Base-by-base conservation (phyloP, 2,113 vertebrate species). In the Datnioides undecimradiatus region DNA sequence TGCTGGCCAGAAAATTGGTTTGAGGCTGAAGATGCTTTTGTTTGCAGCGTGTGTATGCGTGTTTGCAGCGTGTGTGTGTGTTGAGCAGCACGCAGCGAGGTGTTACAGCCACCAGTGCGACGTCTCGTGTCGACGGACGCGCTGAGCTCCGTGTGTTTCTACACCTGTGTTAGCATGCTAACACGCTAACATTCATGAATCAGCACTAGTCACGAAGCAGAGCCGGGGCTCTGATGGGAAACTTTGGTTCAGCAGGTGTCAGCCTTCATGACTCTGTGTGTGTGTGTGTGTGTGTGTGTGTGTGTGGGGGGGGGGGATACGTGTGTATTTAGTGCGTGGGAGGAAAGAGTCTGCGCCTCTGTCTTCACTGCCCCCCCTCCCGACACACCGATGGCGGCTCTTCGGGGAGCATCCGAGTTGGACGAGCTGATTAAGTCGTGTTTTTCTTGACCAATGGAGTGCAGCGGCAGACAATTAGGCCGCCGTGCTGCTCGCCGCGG, bases 371-470 rank as follows among this genome's bases (percentile, higher is more conserved):
- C n/a, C n/a, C n/a, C n/a, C n/a, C n/a, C n/a, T 67, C 43, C 38
- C 12, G 2, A 1, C 38, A n/a, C 76, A n/a, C n/a, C n/a, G n/a
- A n/a, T n/a, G 69, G 54, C 51, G 12, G 45, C 67, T 77, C 86
- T 64, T 80, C 60, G 5, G 80, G 83, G 81, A 78, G 66, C n/a
- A 62, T 73, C 45, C 10, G 40, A 36, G 33, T 45, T 43, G 59
- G 45, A 75, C 86, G 51, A 88, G 75, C 75, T 88, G 81, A 90
- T 90, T 83, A 80, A 85, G 79, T 51, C 72, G 76, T 25, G 45
- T 70, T 85, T 88, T 76, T 83, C 80, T 83, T 73, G 67, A 87
- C 89, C 84, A 79, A 85, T 83, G 89, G 63, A 81, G 79, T 82
- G 77, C 69, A 55, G 82, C 76, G 62, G 29, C 68, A 66, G 82